Evolutionary conservation across 1,140 invertebrate species (phyloP).

Genomic region (Brachionus sp.): DNA sequence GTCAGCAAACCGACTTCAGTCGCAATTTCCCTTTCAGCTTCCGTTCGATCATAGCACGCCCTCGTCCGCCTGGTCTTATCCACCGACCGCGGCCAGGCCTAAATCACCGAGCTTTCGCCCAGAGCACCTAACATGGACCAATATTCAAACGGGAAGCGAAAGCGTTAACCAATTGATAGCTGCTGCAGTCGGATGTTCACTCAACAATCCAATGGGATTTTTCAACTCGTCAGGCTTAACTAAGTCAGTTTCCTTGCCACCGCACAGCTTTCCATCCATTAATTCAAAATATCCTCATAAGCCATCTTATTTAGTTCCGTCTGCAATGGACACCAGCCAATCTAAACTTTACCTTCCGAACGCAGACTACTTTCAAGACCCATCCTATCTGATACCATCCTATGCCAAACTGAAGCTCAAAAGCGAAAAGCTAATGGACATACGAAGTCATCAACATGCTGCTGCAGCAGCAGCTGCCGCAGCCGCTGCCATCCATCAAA

Average conservation of each 20-base stretch:
- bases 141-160: neutral
- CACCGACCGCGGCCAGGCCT: neutral
- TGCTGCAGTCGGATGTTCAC: neutral
- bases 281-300: neutral
- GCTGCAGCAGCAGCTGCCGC: conserved; percentile 1
- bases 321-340: neutral
- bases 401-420: conserved; percentile 12
- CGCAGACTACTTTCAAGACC: neutral
- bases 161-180: conserved; percentile 14
- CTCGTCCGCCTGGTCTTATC: neutral
- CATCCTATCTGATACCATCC: neutral
- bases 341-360: neutral
- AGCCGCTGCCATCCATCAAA: neutral
- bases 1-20: neutral
- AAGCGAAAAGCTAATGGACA: conserved; percentile 29
- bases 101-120: neutral
- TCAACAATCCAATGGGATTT: neutral
- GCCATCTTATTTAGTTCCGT: neutral
- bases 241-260: neutral
- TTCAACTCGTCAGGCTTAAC: neutral
- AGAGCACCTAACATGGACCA: neutral
- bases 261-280: neutral
- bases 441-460: neutral
- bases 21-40: neutral
- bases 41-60: neutral